Conservation (phyloP, 2,113 vertebrate genomes). For the Stegastes partitus region DNA sequence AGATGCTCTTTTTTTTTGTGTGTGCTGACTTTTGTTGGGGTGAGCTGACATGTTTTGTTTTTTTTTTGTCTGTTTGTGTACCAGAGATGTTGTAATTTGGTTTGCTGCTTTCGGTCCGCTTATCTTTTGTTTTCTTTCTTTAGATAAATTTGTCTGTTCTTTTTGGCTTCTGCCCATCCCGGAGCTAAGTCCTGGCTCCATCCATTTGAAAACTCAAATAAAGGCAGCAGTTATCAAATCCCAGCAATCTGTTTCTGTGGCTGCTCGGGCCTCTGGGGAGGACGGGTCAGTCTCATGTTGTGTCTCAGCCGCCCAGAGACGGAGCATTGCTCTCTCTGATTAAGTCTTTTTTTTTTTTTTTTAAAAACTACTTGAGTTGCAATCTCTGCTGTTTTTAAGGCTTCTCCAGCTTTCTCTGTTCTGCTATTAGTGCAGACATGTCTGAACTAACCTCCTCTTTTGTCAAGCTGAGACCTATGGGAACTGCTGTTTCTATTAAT, state of each 20-base stretch:
- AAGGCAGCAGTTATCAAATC: neutral
- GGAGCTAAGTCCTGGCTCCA: neutral
- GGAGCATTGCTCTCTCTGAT: neutral
- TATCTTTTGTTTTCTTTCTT: neutral
- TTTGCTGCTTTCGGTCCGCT: neutral
- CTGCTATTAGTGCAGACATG: neutral
- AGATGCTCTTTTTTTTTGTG: neutral
- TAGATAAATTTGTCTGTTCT: neutral
- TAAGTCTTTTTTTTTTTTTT: neutral
- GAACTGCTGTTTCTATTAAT: neutral
- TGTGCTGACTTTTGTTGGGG: too few relatives aligned
- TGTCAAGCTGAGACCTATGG: neutral
- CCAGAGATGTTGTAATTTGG: neutral
- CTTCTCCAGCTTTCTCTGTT: neutral
- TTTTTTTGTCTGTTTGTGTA: neutral
- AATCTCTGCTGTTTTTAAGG: neutral
- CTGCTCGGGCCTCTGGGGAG: neutral
- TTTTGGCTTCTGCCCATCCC: neutral
- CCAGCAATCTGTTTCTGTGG: neutral
- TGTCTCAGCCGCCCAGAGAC: neutral
- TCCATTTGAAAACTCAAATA: neutral
- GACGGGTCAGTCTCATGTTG: neutral
- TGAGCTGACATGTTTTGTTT: neutral
- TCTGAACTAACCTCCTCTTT: neutral
- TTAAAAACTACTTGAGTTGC: neutral